Evolutionary conservation across 2,888 invertebrate species (phyloP), one percentile per base, ranked within the genome.

Genomic region (Drosophila helvetica): DNA sequence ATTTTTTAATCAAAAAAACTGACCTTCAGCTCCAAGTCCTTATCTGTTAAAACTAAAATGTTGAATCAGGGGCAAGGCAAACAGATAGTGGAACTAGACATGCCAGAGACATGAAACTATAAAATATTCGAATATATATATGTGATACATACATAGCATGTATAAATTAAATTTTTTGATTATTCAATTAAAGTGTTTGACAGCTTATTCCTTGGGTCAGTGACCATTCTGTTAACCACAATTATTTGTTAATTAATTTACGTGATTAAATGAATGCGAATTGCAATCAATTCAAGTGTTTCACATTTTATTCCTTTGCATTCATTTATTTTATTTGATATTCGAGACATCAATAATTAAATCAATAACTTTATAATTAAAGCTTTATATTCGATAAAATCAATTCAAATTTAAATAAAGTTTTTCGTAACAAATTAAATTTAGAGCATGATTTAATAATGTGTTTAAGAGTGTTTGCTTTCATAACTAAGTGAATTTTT

Each of bases 1-100:
- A 15, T 15, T 18, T 51, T 50, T 51, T 43, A 55, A 55, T 45
- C 43, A 30, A 43, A 54, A 54, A 27, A 55, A n/a, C 22, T 52
- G 52, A 33, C 52, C 52, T 30, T 30, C 52, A 33, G 15, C 15
- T 18, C 15, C 15, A 38, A 19, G 54, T 10, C 52, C 38, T 52
- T 15, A 17, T 25, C n/a, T 45, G 10, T 8, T 8, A 0, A 27
- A 27, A 27, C 27, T 25, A 25, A 25, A 0, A 7, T 1, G 25
- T 25, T 25, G 25, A 25, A 25, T 25, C 8, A 27, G 27, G 27
- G 27, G 27, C 27, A 27, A 27, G 27, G 27, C 25, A 8, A 7
- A 7, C 8, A 7, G 25, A 25, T 25, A 25, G 25, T 38, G 38
- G 7, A 7, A 1, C 15, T 38, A 38, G 38, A n/a, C 38, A 15